A percentile compares a stretch with the other conserved stretches of the same genome.
Evolutionary conservation across 2,113 vertebrate species (phyloP).

Genomic region (Tachysurus vachellii): DNA sequence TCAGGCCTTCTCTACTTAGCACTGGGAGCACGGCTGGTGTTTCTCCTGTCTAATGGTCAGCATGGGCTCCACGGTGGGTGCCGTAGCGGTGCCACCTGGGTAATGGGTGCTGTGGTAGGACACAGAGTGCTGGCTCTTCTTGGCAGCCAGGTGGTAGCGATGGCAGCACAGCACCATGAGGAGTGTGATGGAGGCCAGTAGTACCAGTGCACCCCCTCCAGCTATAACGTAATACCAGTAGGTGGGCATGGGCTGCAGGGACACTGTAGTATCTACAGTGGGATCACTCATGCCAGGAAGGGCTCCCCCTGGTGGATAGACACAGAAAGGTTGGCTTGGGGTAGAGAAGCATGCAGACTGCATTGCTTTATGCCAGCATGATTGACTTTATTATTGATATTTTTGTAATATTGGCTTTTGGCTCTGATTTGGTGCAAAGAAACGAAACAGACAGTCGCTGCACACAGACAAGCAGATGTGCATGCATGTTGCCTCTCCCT

Average conservation of each 20-base stretch:
- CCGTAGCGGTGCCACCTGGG: conserved; percentile 74
- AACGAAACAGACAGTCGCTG: conserved; percentile 67
- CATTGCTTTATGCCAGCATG: conserved; percentile 53
- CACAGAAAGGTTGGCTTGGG: conserved; percentile 89
- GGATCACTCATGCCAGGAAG: conserved; percentile 91
- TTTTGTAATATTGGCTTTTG: conserved; percentile 48
- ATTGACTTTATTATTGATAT: conserved; percentile 31
- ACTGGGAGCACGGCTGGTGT: conserved; percentile 79
- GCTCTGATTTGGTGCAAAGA: conserved; percentile 52
- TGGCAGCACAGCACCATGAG: conserved; percentile 92
- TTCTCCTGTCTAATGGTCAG: conserved; percentile 95
- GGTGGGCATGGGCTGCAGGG: conserved; percentile 90
- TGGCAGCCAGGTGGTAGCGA: conserved; percentile 92
- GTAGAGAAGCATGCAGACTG: conserved; percentile 86
- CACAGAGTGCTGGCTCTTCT: conserved; percentile 93
- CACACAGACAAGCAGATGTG: conserved; percentile 70
- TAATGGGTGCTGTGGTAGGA: conserved; percentile 89
- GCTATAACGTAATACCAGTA: conserved; percentile 99
- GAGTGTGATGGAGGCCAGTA: conserved; percentile 88
- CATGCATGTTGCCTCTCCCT: conserved; percentile 67
- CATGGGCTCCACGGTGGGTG: conserved; percentile 84
- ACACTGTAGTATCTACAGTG: conserved; percentile 95
- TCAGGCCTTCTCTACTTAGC: conserved; percentile 74
- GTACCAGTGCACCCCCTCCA: conserved; percentile 90
- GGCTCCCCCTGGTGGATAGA: conserved; percentile 94